Conservation (phyloP, 2,113 vertebrate species). For the Pipa parva region DNA sequence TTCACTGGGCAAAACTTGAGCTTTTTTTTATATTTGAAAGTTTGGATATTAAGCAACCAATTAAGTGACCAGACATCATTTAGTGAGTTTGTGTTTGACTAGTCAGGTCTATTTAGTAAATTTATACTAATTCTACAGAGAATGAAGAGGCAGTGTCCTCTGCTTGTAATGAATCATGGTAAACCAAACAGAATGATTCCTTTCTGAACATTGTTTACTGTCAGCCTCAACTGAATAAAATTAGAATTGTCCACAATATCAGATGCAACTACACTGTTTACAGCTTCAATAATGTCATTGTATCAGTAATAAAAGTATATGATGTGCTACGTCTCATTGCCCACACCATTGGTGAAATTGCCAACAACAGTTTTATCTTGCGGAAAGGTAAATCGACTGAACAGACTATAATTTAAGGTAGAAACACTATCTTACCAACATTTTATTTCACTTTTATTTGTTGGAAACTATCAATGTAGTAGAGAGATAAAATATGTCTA, state of each 20-base stretch:
- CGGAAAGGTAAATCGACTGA: slow-evolving; percentile 33
- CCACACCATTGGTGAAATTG: slow-evolving; percentile 25
- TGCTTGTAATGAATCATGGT: background rate
- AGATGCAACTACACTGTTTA: slow-evolving; percentile 28
- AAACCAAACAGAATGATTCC: background rate
- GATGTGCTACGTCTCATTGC: slow-evolving; percentile 33
- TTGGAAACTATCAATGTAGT: slow-evolving; percentile 22
- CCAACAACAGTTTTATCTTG: slow-evolving; percentile 36
- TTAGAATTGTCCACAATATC: slow-evolving; percentile 20
- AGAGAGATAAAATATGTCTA: slow-evolving; percentile 23
- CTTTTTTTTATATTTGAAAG: background rate
- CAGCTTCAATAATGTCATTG: slow-evolving; percentile 28
- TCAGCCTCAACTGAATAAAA: slow-evolving; percentile 24
- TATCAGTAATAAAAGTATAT: slow-evolving; percentile 39
- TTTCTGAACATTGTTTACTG: slow-evolving; percentile 8
- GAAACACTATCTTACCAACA: slow-evolving; percentile 19
- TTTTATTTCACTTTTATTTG: slow-evolving; percentile 33
- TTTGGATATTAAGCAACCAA: background rate
- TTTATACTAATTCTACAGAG: background rate
- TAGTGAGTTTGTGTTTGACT: background rate
- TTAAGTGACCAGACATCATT: background rate
- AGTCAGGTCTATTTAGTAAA: background rate
- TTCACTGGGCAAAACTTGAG: no score
- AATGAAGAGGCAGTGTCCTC: background rate
- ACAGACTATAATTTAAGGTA: slow-evolving; percentile 34